Evolutionary conservation across 1,140 invertebrate species (phyloP).

Genomic region (Caenorhabditis tropicalis): DNA sequence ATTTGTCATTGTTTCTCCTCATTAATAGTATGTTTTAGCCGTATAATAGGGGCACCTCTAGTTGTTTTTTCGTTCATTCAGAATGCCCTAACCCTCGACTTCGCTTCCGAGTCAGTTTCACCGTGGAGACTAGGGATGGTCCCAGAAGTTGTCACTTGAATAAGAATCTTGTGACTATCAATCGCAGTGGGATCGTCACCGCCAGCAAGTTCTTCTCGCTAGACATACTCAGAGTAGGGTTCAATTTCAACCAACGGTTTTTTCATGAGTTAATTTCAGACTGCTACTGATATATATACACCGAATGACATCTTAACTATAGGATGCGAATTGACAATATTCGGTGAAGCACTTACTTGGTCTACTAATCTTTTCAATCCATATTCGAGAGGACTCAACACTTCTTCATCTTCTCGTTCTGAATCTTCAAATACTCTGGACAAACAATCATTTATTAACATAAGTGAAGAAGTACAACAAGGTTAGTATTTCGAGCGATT

Average conservation of each 20-base stretch:
- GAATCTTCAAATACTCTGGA: background rate
- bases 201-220: slow-evolving; percentile 57
- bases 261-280: no score
- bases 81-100: slow-evolving; percentile 54
- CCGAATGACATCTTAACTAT: slow-evolving; percentile 56
- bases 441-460: background rate
- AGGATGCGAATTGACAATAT: slow-evolving; percentile 48
- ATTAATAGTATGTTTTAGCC: slow-evolving; percentile 55
- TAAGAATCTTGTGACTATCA: slow-evolving; percentile 56
- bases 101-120: slow-evolving; percentile 56
- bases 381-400: background rate
- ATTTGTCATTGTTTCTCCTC: slow-evolving; percentile 55
- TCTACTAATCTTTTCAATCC: background rate
- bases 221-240: slow-evolving; percentile 52
- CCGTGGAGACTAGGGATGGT: slow-evolving; percentile 52
- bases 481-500: no score
- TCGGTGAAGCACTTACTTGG: slow-evolving; percentile 47
- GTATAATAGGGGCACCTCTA: no score
- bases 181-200: slow-evolving; percentile 57
- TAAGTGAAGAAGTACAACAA: background rate
- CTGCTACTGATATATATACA: slow-evolving; percentile 8
- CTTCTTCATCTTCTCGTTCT: background rate
- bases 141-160: slow-evolving; percentile 54
- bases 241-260: no score
- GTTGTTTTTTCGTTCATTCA: slow-evolving; percentile 42